phyloP scores from a whole-genome alignment of 2,113 vertebrate genomes.

The Oceanites oceanicus region DNA sequence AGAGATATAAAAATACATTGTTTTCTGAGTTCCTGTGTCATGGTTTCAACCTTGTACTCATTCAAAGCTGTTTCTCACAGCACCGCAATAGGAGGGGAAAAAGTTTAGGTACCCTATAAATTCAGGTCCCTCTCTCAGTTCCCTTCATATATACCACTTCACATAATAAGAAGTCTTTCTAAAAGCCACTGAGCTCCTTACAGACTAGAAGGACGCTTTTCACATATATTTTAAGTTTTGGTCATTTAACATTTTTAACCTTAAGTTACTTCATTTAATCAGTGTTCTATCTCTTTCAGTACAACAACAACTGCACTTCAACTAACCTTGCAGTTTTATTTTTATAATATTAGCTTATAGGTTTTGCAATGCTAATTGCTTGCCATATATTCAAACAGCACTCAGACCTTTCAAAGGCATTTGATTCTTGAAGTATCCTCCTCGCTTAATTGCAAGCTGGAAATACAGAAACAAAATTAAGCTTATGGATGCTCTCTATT shows the following conservation, averaged over 20 bases:
- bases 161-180: not conserved
- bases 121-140: not conserved
- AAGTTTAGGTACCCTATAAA: not conserved
- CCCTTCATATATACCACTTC: not conserved
- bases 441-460: not conserved
- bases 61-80: not conserved
- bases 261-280: not conserved
- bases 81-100: not conserved
- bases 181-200: not conserved
- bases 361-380: not conserved
- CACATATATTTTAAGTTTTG: not conserved
- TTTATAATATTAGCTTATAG: not conserved
- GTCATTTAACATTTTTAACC: not conserved
- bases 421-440: not conserved
- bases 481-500: not conserved
- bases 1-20: not conserved
- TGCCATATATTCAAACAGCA: not conserved
- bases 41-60: not conserved
- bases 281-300: not conserved
- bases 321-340: not conserved
- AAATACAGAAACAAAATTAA: not conserved
- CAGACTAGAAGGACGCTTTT: not conserved
- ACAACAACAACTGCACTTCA: not conserved
- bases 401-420: not conserved
- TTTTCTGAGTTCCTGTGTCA: not conserved